A percentile compares a stretch with the other conserved stretches of the same genome.
Conservation (phyloP, 2,888 invertebrate genomes). For the Monopis laevigella region DNA sequence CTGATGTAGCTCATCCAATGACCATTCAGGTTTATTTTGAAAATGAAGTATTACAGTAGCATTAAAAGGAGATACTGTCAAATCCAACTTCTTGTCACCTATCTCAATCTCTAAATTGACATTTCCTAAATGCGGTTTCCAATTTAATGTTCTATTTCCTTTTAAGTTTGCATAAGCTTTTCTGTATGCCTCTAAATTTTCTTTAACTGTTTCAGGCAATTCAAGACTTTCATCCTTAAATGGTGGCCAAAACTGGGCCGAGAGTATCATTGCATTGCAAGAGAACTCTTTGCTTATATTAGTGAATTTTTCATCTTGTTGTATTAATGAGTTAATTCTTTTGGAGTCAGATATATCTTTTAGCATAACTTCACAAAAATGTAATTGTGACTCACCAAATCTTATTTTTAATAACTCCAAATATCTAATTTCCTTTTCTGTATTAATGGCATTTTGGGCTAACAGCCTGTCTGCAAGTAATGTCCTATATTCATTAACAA, state of each 20-base stretch:
- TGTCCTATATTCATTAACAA: constrained; percentile 97
- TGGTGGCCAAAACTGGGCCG: constrained; percentile 98
- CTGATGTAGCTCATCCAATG: constrained; percentile 84
- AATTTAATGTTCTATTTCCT: constrained; percentile 90
- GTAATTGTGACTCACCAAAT: constrained; percentile 96
- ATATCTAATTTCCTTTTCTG: constrained; percentile 91
- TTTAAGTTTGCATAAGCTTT: constrained; percentile 90
- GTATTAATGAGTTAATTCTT: constrained; percentile 87
- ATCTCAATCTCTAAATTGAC: constrained; percentile 92
- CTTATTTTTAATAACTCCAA: constrained; percentile 91
- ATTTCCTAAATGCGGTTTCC: constrained; percentile 94
- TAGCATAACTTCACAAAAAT: constrained; percentile 98
- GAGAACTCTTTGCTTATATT: constrained; percentile 42
- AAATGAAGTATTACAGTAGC: constrained; percentile 95
- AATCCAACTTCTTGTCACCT: constrained; percentile 78
- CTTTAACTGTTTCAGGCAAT: constrained; percentile 81
- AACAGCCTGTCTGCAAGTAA: constrained; percentile 90
- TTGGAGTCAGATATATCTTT: constrained; percentile 97
- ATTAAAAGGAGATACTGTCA: constrained; percentile 91
- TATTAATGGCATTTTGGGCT: constrained; percentile 85
- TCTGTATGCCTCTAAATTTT: constrained; percentile 86
- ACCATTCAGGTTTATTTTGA: constrained; percentile 87
- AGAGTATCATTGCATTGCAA: constrained; percentile 85
- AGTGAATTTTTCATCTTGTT: constrained; percentile 72
- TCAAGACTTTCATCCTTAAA: constrained; percentile 94